phyloP scores from a whole-genome alignment of 2,797 vertebrate genomes.

The Nannoperca australis region DNA sequence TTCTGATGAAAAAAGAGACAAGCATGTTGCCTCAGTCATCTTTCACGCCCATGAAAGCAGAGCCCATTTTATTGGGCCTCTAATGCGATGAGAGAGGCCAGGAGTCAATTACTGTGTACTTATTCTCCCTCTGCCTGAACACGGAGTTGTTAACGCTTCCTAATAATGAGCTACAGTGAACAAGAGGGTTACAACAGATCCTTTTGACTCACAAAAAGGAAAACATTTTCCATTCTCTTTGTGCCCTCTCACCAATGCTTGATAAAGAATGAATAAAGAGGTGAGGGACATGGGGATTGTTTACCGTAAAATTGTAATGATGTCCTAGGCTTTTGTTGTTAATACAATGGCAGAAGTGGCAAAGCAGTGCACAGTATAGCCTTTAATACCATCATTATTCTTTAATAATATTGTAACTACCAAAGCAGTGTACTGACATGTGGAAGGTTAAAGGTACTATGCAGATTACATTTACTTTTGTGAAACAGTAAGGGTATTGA shows the following conservation, averaged over 20 bases:
- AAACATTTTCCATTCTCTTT: constrained; percentile 60
- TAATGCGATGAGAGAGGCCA: constrained; percentile 77
- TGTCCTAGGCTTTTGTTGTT: constrained; percentile 38
- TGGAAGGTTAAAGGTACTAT: constrained; percentile 8
- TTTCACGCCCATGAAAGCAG: constrained; percentile 67
- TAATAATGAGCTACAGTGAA: constrained; percentile 76
- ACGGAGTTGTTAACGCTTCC: constrained; percentile 78
- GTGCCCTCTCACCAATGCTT: constrained; percentile 30
- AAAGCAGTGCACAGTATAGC: constrained; percentile 11
- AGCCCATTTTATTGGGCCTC: constrained; percentile 71
- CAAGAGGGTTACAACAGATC: constrained; percentile 54
- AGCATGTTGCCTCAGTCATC: constrained; percentile 61
- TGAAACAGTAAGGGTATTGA: not conserved
- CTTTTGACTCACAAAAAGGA: constrained; percentile 58
- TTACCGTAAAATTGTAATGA: constrained; percentile 44
- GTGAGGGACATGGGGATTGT: constrained; percentile 38
- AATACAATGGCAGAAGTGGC: constrained; percentile 13
- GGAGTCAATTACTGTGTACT: constrained; percentile 83
- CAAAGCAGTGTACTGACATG: not conserved
- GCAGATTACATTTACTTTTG: constrained; percentile 2
- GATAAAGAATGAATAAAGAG: constrained; percentile 46
- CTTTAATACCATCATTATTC: constrained; percentile 11
- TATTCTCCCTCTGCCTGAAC: constrained; percentile 74
- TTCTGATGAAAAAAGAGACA: constrained; percentile 76
- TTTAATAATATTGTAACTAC: constrained; percentile 18